Evolutionary conservation across 1,140 invertebrate genomes (phyloP), one percentile per base, ranked within the genome.

Genomic region (Drosophila erecta): DNA sequence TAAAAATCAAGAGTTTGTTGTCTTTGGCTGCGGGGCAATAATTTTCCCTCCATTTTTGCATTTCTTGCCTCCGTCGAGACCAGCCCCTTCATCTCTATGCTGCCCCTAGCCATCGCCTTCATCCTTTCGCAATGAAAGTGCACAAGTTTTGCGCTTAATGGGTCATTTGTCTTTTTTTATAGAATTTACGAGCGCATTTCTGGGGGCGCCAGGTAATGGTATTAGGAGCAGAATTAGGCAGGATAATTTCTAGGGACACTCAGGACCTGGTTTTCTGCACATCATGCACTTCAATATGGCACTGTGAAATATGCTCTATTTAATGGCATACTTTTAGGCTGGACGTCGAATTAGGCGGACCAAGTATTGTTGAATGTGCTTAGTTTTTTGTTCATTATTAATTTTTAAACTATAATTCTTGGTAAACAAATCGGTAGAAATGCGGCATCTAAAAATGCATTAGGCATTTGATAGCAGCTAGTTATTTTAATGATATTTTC

Each of bases 1-100:
- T 89, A 89, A 89, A 89, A 90, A 90, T 89, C 85, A 90, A 87
- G 84, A 90, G 84, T 90, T 87, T 87, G 85, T 90, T 87, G 84
- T 87, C 83, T 79, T 86, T 76, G 73, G 83, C 83, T 76, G 75
- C 83, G 76, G 79, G 85, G 84, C 80, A 84, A 90, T 89, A 84
- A 80, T 84, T 89, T 81, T 69, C 27, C 64, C 43, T 33, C 73
- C 67, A 60, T 74, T 74, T 83, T 80, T 83, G 80, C 80, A 83
- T 84, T 80, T 57, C 46, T 47, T 77, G 62, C 53, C 40, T 10
- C 59, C 38, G 22, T 11, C 14, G 27, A 41, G 20, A 40, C 20
- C 38, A 22, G n/a, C 8, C n/a, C 33, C 35, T 30, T 15, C 27
- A 14, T 27, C 30, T 30, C 41, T 22, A 37, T 56, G 30, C 40